Evolutionary conservation across 2,888 invertebrate genomes (phyloP).

Genomic region (Odontocerum albicorne): DNA sequence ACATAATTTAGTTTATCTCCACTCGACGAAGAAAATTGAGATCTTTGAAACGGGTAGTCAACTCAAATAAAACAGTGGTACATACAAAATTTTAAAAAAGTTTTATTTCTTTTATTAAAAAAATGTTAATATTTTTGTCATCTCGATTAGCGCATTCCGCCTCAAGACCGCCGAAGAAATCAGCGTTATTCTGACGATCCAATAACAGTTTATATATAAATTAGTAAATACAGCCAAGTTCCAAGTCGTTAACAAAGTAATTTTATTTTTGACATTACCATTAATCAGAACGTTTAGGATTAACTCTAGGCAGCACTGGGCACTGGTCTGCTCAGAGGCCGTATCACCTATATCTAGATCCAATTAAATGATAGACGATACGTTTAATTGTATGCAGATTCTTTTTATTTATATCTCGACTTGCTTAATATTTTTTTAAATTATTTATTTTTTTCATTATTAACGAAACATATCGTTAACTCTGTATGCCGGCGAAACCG

Average conservation of each 20-base stretch:
- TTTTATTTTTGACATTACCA: slow-evolving; percentile 25
- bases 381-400: slow-evolving; percentile 24
- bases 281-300: slow-evolving; percentile 24
- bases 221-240: slow-evolving; percentile 20
- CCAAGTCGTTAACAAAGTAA: slow-evolving; percentile 24
- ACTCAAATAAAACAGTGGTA: too few relatives aligned
- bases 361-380: slow-evolving; percentile 22
- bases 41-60: too few relatives aligned
- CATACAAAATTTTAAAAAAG: too few relatives aligned
- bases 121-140: too few relatives aligned
- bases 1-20: too few relatives aligned
- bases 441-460: neutral
- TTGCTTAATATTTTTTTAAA: neutral
- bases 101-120: too few relatives aligned
- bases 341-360: slow-evolving; percentile 15
- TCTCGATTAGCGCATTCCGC: too few relatives aligned
- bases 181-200: too few relatives aligned
- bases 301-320: slow-evolving; percentile 12
- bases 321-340: slow-evolving; percentile 3
- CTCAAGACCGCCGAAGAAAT: too few relatives aligned
- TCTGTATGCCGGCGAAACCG: too few relatives aligned
- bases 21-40: too few relatives aligned
- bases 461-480: too few relatives aligned
- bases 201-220: slow-evolving; percentile 9
- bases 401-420: slow-evolving; percentile 14